phyloP scores from a whole-genome alignment of 2,113 vertebrate species.

The Hypomesus transpacificus region DNA sequence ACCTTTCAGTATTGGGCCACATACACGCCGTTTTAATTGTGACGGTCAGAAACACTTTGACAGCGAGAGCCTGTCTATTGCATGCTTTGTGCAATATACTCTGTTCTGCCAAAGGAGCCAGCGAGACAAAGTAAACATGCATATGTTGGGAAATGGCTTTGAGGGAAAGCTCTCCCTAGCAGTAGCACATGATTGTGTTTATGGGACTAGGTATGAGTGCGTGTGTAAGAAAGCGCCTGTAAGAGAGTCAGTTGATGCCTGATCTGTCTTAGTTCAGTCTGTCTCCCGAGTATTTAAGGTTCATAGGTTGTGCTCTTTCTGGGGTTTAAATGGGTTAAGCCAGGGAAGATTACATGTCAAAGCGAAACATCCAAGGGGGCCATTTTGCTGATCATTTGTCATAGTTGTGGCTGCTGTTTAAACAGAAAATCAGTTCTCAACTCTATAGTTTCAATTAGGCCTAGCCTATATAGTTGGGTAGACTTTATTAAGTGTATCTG shows the following conservation, averaged over 20 bases:
- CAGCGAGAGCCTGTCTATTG: neutral
- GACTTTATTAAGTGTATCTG: neutral
- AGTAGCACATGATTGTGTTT: constrained; percentile 1
- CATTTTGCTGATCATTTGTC: neutral
- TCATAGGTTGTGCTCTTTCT: constrained; percentile 3
- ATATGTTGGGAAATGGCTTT: constrained; percentile 6
- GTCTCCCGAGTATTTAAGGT: constrained; percentile 32
- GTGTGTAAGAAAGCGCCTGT: constrained; percentile 14
- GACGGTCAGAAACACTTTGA: constrained; percentile 1
- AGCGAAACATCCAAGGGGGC: neutral
- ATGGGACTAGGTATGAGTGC: neutral
- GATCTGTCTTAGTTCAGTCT: constrained; percentile 50
- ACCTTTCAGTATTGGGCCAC: too few relatives aligned
- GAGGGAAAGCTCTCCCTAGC: constrained; percentile 3
- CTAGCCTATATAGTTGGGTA: neutral
- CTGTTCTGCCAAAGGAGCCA: constrained; percentile 37
- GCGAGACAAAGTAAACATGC: constrained; percentile 23
- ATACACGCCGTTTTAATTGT: neutral
- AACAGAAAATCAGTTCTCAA: neutral
- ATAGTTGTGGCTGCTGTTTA: neutral
- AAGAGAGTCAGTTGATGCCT: neutral
- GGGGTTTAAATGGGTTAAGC: neutral
- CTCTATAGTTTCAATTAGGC: neutral
- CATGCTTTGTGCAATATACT: constrained; percentile 28
- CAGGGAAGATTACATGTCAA: neutral